A percentile compares a stretch with the other conserved stretches of the same genome.
These are phyloP conservation scores for Agrochola lota DNA, from an alignment of 2,888 invertebrate species.

Conservation along the genomic window DNA sequence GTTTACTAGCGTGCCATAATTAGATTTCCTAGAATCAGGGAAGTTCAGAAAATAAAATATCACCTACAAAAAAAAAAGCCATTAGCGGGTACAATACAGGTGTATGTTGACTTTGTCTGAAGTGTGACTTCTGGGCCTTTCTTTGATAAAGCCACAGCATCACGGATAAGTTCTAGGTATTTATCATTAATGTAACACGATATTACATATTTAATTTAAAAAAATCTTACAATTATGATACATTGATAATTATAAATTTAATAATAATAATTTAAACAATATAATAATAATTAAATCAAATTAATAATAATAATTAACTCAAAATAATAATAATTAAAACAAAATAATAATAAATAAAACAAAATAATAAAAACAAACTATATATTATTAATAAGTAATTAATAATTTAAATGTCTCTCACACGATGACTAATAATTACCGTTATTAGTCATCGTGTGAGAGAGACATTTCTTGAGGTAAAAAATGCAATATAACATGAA, in stretches of 20 bases:
- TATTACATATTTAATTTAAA: slow-evolving; percentile 32
- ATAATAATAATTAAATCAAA: too few relatives aligned
- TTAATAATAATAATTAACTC: too few relatives aligned
- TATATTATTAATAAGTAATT: too few relatives aligned
- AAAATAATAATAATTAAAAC: too few relatives aligned
- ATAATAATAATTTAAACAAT: too few relatives aligned
- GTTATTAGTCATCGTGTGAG: neutral
- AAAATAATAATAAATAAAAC: too few relatives aligned
- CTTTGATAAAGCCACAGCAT: slow-evolving; percentile 22
- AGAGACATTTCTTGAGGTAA: neutral
- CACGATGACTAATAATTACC: slow-evolving; percentile 30
- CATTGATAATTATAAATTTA: too few relatives aligned
- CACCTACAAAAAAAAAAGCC: too few relatives aligned
- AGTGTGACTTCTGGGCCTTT: slow-evolving; percentile 29
- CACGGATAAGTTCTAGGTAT: slow-evolving; percentile 55
- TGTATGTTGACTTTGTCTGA: neutral
- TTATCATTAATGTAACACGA: slow-evolving; percentile 47
- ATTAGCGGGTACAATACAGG: neutral
- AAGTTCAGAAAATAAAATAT: neutral
- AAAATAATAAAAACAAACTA: too few relatives aligned
- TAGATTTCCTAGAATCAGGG: too few relatives aligned
- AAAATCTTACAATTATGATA: slow-evolving; percentile 16
- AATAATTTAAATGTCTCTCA: neutral
- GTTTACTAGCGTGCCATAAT: neutral
- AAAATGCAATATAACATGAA: neutral